Evolutionary conservation across 1,140 invertebrate genomes (phyloP).

Genomic region (Mactra quadrangularis): DNA sequence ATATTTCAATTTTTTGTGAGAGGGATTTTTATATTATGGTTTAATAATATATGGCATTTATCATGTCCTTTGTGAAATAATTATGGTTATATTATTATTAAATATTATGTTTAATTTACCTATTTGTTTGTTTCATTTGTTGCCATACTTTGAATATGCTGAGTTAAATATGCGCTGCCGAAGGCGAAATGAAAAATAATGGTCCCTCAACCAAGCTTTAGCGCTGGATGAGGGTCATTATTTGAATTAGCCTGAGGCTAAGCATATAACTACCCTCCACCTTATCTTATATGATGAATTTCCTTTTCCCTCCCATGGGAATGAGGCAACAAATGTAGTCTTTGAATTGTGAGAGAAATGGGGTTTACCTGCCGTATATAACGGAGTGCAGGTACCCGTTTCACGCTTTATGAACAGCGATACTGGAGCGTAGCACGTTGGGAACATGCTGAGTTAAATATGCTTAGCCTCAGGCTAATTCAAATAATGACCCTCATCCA

Average conservation of each 20-base stretch:
- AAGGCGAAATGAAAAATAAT: not conserved
- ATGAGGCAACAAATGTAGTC: not conserved
- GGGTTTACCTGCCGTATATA: not conserved
- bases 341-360: not conserved
- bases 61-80: too few relatives aligned
- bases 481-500: conserved; percentile 43
- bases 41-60: not conserved
- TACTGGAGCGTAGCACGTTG: not conserved
- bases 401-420: not conserved
- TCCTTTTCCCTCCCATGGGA: not conserved
- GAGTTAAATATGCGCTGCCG: not conserved
- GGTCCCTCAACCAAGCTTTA: conserved; percentile 18
- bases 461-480: conserved; percentile 44
- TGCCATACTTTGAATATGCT: not conserved
- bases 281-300: not conserved
- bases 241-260: conserved; percentile 45
- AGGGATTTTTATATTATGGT: not conserved
- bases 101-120: not conserved
- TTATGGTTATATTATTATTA: too few relatives aligned
- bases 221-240: conserved; percentile 8
- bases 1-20: not conserved
- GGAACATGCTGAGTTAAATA: conserved; percentile 28
- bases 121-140: not conserved
- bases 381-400: not conserved
- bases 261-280: conserved; percentile 7